These are phyloP conservation scores for Beroe ovata DNA, from an alignment of 37 sponge, comb jelly and placozoan genomes.

Conservation along the genomic window DNA sequence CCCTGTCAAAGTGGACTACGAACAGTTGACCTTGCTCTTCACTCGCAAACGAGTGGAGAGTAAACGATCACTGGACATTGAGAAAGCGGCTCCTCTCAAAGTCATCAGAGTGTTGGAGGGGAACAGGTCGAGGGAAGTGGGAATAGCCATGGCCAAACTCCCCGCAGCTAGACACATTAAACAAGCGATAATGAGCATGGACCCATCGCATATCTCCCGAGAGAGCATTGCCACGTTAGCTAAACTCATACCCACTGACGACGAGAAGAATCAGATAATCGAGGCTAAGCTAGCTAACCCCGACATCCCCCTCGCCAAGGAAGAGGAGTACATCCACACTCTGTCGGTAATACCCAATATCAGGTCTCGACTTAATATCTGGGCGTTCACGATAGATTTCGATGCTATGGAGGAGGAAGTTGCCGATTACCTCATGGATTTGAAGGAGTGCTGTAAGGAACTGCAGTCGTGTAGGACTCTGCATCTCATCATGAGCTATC, in stretches of 20 bases:
- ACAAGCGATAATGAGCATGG: constrained; percentile 88
- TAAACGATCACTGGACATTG: background rate
- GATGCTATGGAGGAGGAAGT: constrained; percentile 79
- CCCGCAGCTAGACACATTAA: constrained; percentile 85
- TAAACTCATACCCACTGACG: constrained; percentile 79
- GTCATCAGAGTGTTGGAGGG: constrained; percentile 81
- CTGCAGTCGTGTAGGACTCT: constrained; percentile 74
- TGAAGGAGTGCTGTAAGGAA: constrained; percentile 79
- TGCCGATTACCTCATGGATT: constrained; percentile 89
- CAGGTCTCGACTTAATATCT: constrained; percentile 79
- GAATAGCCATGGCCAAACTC: constrained; percentile 79
- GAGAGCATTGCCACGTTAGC: constrained; percentile 83
- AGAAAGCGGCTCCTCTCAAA: constrained; percentile 68
- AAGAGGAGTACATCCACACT: constrained; percentile 87
- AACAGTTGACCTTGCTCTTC: background rate
- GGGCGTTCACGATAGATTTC: constrained; percentile 85
- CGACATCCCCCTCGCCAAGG: constrained; percentile 80
- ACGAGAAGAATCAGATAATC: constrained; percentile 75
- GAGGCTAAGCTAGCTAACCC: constrained; percentile 78
- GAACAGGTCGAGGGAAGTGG: constrained; percentile 79
- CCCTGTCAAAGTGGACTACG: constrained; percentile 27
- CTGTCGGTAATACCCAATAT: constrained; percentile 86
- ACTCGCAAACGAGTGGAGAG: background rate
- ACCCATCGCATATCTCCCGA: constrained; percentile 79
- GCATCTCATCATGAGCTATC: constrained; percentile 72